phyloP scores from a whole-genome alignment of 2,888 invertebrate species.

The Ariolimax columbianus region DNA sequence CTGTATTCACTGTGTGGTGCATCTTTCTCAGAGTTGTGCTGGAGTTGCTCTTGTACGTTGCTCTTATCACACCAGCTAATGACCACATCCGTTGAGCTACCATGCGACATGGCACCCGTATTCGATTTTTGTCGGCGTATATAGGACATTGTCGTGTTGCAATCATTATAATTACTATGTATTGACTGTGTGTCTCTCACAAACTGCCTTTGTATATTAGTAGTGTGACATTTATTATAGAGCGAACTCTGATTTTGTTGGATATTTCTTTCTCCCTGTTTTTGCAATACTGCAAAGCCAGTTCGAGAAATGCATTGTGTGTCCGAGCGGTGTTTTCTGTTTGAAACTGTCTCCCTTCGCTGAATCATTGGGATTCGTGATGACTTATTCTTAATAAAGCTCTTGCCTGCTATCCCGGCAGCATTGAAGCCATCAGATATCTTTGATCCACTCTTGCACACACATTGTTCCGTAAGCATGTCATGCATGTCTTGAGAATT shows the following conservation, averaged over 20 bases:
- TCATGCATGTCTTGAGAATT: not conserved
- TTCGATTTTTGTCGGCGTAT: not conserved
- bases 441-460: not conserved
- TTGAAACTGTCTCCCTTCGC: not conserved
- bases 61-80: slow-evolving; percentile 16
- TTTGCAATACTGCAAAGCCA: no score
- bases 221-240: not conserved
- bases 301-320: not conserved
- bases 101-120: not conserved
- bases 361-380: not conserved
- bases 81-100: slow-evolving; percentile 21
- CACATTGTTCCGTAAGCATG: not conserved
- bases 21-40: not conserved
- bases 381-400: not conserved
- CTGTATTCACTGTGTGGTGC: not conserved
- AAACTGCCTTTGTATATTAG: not conserved
- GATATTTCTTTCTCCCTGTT: no score
- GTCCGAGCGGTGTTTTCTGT: not conserved
- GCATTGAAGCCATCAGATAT: not conserved
- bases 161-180: not conserved
- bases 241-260: not conserved
- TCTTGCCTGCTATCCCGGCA: not conserved
- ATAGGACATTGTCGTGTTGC: not conserved
- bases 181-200: not conserved
- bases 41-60: not conserved